Base-by-base conservation (phyloP, 2,888 invertebrate species). In the Lapara coniferarum region DNA sequence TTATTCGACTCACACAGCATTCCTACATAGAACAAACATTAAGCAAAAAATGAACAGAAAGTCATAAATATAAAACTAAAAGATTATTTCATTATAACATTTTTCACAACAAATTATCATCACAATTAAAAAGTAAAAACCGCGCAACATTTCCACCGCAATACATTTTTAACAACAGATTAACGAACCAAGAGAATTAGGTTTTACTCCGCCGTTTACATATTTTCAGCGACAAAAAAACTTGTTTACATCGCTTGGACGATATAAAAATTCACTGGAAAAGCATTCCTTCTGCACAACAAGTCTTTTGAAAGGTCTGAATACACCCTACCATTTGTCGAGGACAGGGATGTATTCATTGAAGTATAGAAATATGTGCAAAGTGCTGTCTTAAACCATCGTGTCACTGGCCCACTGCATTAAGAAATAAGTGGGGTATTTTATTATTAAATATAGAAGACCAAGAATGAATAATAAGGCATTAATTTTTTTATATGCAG, bases 201-300 rank as follows among this genome's bases (percentile, higher is more conserved):
- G 49, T 63, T 63, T 46, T 13, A 19, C 46, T 13, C 16, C 4
- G 49, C 63, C 49, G 49, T 66, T 49, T 63, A 46, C 49, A 49
- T 63, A 19, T 55, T 55, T 49, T 49, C 19, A 49, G 19, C 10
- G 12, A 0, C 0, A 49, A 63, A 63, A 63, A 63, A 63, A 63
- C 46, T 63, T 46, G 46, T 19, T 59, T 49, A 49, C 49, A 13
- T 19, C 46, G 44, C 59, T 59, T 25, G 19, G 19, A 19, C 19
- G 19, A 63, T 46, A n/a, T 68, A 66, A 69, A 69, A 57, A 25
- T 57, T 49, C 56, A 16, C 30, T 55, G 49, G 66, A 69, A 69
- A 55, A 69, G 55, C 63, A 66, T 66, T 69, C 56, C 69, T 51
- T 57, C 16, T 55, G 4, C 19, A 69, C 25, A 67, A 68, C 58